phyloP scores from a whole-genome alignment of 2,888 invertebrate species.

The Nemapogon koenigi region DNA sequence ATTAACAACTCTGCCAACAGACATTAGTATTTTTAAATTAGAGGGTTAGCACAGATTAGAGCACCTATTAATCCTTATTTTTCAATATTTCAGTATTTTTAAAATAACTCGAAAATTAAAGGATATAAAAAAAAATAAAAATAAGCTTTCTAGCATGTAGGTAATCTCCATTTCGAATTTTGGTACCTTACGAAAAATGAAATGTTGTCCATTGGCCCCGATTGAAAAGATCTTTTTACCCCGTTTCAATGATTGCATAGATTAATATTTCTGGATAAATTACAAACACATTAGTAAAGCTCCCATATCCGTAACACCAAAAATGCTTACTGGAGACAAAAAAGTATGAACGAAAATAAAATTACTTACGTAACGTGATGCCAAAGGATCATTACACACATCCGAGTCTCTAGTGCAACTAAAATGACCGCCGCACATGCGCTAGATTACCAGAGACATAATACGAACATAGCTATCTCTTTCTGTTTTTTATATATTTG shows the following conservation, averaged over 20 bases:
- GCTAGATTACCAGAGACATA: background rate
- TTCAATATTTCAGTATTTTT: too few relatives aligned
- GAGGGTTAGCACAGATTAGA: too few relatives aligned
- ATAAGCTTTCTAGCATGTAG: too few relatives aligned
- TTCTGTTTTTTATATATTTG: background rate
- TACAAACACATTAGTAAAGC: background rate
- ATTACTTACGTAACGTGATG: conserved; percentile 1
- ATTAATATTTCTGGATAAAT: background rate
- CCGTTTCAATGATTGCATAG: background rate
- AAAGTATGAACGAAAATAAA: conserved; percentile 3
- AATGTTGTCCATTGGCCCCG: too few relatives aligned
- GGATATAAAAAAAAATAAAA: too few relatives aligned
- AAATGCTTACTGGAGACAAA: conserved; percentile 4
- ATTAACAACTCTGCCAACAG: too few relatives aligned
- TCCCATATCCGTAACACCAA: background rate
- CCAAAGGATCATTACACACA: background rate
- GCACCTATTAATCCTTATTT: too few relatives aligned
- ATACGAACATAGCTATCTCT: background rate
- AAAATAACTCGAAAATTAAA: too few relatives aligned
- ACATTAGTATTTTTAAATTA: too few relatives aligned
- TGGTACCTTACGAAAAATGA: too few relatives aligned
- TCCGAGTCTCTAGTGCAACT: background rate
- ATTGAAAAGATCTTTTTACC: background rate
- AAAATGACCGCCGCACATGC: background rate
- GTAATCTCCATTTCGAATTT: too few relatives aligned